These are phyloP conservation scores for Cnemophilus loriae DNA, from an alignment of 2,113 vertebrate genomes.

Conservation along the genomic window DNA sequence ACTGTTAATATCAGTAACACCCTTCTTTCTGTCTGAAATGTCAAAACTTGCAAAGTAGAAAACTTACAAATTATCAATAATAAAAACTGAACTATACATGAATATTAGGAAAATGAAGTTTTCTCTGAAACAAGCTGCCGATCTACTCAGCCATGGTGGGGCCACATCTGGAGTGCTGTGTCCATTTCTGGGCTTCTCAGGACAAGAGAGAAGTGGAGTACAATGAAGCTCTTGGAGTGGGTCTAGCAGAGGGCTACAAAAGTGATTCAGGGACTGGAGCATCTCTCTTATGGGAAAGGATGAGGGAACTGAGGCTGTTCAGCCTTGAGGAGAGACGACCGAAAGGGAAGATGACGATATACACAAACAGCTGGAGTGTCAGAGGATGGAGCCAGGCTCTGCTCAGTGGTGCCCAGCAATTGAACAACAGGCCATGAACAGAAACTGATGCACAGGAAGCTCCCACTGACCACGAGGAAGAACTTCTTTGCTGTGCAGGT, in stretches of 20 bases:
- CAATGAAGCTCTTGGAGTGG: background rate
- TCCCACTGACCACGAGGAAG: background rate
- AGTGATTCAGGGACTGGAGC: background rate
- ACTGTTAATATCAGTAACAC: background rate
- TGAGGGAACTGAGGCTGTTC: background rate
- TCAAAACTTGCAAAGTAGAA: background rate
- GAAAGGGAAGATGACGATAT: background rate
- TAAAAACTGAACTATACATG: background rate
- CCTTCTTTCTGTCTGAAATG: background rate
- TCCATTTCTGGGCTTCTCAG: background rate
- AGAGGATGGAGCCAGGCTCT: background rate
- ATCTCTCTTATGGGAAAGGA: background rate
- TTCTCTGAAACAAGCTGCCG: background rate
- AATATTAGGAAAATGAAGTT: background rate
- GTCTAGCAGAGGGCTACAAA: background rate
- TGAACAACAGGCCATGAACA: background rate
- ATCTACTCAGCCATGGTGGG: background rate
- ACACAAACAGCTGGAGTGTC: background rate
- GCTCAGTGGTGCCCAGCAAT: accelerated
- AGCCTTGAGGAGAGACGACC: background rate
- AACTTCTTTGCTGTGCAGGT: background rate
- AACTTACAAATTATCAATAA: background rate
- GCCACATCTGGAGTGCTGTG: background rate
- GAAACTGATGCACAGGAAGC: background rate
- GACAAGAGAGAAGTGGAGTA: accelerated